phyloP scores from a whole-genome alignment of 2,888 invertebrate genomes.

The Synanthedon formicaeformis region DNA sequence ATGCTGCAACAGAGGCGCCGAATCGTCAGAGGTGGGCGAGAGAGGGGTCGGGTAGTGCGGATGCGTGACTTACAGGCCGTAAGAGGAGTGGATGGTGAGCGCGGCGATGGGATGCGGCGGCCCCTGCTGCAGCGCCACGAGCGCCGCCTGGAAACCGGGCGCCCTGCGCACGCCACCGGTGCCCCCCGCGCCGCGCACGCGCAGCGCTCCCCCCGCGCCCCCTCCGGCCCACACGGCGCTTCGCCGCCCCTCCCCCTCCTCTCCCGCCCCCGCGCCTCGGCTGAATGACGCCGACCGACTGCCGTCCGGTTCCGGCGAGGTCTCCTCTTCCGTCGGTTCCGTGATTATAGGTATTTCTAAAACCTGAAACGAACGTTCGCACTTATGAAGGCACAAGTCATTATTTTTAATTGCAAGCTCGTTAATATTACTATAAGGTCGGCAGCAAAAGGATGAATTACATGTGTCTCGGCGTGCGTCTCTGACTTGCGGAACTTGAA shows the following conservation, averaged over 20 bases:
- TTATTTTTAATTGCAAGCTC: too few relatives aligned
- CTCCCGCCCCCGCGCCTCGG: conserved; percentile 37
- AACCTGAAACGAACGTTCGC: conserved; percentile 61
- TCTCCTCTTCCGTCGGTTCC: conserved; percentile 79
- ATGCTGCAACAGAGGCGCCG: conserved; percentile 72
- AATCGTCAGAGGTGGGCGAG: not conserved
- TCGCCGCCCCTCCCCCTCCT: conserved; percentile 25
- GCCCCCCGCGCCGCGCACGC: conserved; percentile 52
- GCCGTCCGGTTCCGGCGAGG: conserved; percentile 85
- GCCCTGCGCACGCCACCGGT: conserved; percentile 77
- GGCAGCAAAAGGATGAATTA: conserved; percentile 35
- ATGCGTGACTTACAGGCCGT: conserved; percentile 85
- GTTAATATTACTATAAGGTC: not conserved
- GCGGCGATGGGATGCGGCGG: conserved; percentile 88
- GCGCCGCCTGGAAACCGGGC: conserved; percentile 96
- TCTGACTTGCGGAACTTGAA: conserved; percentile 97
- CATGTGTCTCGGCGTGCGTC: conserved; percentile 83
- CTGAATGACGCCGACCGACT: conserved; percentile 48
- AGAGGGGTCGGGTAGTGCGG: too few relatives aligned
- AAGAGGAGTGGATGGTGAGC: conserved; percentile 94
- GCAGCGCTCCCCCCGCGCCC: conserved; percentile 21
- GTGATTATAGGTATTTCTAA: conserved; percentile 87
- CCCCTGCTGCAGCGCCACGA: conserved; percentile 93
- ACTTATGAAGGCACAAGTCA: not conserved
- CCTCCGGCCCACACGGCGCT: conserved; percentile 8